phyloP scores from a whole-genome alignment of 2,797 vertebrate genomes.

The Epinephelus awoara region DNA sequence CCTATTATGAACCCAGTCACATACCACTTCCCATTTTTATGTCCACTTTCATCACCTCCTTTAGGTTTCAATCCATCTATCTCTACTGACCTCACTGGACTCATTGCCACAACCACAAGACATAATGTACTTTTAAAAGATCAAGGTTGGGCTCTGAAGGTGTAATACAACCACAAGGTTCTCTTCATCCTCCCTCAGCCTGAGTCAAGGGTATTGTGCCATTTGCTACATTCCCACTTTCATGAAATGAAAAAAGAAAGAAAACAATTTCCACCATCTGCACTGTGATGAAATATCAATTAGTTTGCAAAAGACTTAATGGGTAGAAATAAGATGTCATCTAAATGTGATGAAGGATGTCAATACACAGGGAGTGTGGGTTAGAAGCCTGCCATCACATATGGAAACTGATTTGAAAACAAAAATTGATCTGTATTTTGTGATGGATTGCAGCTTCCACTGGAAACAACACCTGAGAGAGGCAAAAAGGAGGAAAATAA shows the following conservation, averaged over 20 bases:
- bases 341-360: conserved; percentile 6
- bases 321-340: conserved; percentile 15
- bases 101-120: conserved; percentile 39
- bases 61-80: conserved; percentile 50
- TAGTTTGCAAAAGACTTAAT: conserved; percentile 5
- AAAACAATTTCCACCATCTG: not conserved
- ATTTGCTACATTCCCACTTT: conserved; percentile 4
- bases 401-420: not conserved
- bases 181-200: conserved; percentile 18
- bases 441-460: conserved; percentile 18
- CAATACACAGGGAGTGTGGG: not conserved
- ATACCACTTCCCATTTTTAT: conserved; percentile 32
- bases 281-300: conserved; percentile 3
- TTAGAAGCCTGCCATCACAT: not conserved
- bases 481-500: conserved; percentile 7
- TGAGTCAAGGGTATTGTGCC: conserved; percentile 6
- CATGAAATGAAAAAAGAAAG: not conserved
- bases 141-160: conserved; percentile 52
- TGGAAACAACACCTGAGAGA: conserved; percentile 13
- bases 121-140: conserved; percentile 56
- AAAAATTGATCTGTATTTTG: conserved; percentile 20
- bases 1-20: conserved; percentile 36
- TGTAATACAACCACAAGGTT: conserved; percentile 34
- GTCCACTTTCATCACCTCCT: conserved; percentile 51
- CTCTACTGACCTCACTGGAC: conserved; percentile 38